Base-by-base conservation (phyloP, 1,140 invertebrate genomes). In the Cydia amplana region DNA sequence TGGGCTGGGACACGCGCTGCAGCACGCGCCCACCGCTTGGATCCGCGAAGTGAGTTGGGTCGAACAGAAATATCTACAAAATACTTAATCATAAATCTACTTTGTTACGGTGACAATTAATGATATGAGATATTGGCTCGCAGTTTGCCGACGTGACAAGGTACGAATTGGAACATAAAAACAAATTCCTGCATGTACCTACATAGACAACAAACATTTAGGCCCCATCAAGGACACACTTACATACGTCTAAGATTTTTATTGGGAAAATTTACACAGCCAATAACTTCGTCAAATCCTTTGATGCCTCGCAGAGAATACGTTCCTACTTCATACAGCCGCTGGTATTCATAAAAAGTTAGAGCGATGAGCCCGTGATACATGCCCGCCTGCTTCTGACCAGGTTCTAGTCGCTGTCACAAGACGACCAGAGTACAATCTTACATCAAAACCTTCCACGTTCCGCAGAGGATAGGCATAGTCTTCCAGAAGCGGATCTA, bases 401-500 rank as follows among this genome's bases (percentile, higher is more conserved):
- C 6, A 72, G 79, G 20, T 28, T 76, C 7, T 75, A 75, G 0
- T 16, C 2, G 46, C 16, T 2, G 12, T 49, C 4, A 2, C 14
- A 49, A 49, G 46, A 49, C n/a, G 16, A n/a, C 7, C 43, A 46
- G 9, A 49, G 4, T 72, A 81, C 83, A 40, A 40, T 51, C n/a
- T 80, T 77, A 93, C 93, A 77, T 90, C 88, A 74, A 93, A 86
- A 14, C 93, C 92, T 6, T 80, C 28, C 7, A 85, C 80, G 70
- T 79, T 82, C 6, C 87, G 78, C 1, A 94, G 77, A 1, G 91
- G 83, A 70, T 93, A 95, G 16, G 88, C 89, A 76, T 94, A 94
- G 80, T 95, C 94, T 0, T 94, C 86, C 0, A 91, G 7, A 67
- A 89, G 82, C 0, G 93, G 81, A 40, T 94, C 88, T 18, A 94